Evolutionary conservation across 2,888 invertebrate genomes (phyloP), one percentile per base, ranked within the genome.

Genomic region (Caenorhabditis sinica): DNA sequence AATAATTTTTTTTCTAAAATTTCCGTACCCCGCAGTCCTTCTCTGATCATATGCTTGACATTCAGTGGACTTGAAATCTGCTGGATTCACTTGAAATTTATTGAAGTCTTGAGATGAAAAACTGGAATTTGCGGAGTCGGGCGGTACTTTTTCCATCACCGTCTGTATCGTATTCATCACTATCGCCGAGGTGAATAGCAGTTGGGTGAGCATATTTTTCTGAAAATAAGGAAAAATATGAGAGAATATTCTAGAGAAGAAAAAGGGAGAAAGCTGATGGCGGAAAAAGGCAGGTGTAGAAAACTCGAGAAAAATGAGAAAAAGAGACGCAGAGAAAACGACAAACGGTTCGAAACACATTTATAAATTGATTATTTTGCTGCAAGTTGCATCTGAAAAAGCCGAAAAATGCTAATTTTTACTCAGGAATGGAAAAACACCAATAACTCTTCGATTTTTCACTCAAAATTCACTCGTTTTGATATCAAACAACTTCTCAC

Each of bases 191-290:
- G 56, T 56, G 20, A 79, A 56, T 0, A 71, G 4, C n/a, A 61
- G 2, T 56, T 79, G 71, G 30, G 58, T n/a, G 6, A 77, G 23
- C 76, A 68, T 76, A 23, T 25, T 71, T 60, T 49, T n/a, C n/a
- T n/a, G n/a, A n/a, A n/a, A n/a, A n/a, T n/a, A n/a, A n/a, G n/a
- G n/a, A n/a, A n/a, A n/a, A n/a, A n/a, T n/a, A n/a, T n/a, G n/a
- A n/a, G n/a, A n/a, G n/a, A n/a, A n/a, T n/a, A n/a, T n/a, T n/a
- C n/a, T n/a, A n/a, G n/a, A n/a, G n/a, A n/a, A n/a, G n/a, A n/a
- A n/a, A n/a, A n/a, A n/a, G n/a, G n/a, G n/a, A n/a, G n/a, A n/a
- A n/a, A n/a, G n/a, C n/a, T n/a, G n/a, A n/a, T n/a, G n/a, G n/a
- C n/a, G n/a, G n/a, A n/a, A n/a, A n/a, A n/a, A n/a, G n/a, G n/a